A percentile compares a stretch with the other conserved stretches of the same genome.
phyloP scores from a whole-genome alignment of 2,797 vertebrate genomes.

The Pteronotus mesoamericanus region DNA sequence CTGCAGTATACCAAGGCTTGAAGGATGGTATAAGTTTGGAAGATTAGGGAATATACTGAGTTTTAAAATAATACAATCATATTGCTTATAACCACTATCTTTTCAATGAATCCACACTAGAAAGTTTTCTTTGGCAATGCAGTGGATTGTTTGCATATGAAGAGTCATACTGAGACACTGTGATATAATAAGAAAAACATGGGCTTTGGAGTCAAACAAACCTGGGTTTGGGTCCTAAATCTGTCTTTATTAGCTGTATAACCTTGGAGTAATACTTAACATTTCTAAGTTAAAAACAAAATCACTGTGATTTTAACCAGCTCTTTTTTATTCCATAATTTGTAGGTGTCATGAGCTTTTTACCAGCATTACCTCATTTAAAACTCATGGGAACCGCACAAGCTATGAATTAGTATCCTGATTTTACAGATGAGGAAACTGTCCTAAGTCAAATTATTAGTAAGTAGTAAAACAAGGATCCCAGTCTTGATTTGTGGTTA shows the following conservation, averaged over 20 bases:
- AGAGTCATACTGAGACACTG: not conserved
- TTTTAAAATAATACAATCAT: not conserved
- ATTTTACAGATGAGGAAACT: not conserved
- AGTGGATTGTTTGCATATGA: not conserved
- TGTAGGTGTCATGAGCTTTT: not conserved
- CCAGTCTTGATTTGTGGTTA: not conserved
- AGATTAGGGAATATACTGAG: not conserved
- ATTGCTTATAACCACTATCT: not conserved
- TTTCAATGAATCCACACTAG: not conserved
- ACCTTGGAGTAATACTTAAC: not conserved
- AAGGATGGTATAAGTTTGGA: not conserved
- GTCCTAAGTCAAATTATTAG: not conserved
- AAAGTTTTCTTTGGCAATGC: not conserved
- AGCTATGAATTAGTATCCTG: not conserved
- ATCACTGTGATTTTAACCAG: not conserved
- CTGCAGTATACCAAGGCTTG: not conserved
- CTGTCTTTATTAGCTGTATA: not conserved
- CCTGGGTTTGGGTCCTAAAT: not conserved
- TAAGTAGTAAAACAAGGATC: not conserved
- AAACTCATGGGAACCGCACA: not conserved
- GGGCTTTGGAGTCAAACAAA: not conserved
- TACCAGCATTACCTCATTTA: not conserved
- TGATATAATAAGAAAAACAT: not conserved
- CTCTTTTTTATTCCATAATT: not conserved
- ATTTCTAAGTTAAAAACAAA: conserved; percentile 23